These are phyloP conservation scores for Drosophila greeni DNA, from an alignment of 2,888 invertebrate species.

Conservation along the genomic window DNA sequence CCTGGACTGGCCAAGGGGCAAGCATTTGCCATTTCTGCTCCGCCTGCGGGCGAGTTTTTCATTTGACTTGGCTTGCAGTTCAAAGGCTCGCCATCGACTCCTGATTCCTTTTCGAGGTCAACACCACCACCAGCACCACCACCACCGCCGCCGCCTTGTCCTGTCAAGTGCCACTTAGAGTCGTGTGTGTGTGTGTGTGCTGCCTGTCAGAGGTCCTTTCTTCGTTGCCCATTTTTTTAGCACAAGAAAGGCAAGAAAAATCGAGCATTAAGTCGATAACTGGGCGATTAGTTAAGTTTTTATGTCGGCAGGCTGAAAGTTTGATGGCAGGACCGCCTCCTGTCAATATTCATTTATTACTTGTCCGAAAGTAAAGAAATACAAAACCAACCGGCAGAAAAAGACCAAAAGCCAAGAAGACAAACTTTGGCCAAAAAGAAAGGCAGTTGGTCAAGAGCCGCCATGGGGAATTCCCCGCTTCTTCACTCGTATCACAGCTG, in stretches of 20 bases:
- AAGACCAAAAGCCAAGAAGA: constrained; percentile 14
- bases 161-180: constrained; percentile 61
- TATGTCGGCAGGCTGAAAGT: constrained; percentile 61
- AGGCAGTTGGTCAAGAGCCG: constrained; percentile 3
- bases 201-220: constrained; percentile 66
- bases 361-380: constrained; percentile 50
- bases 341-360: constrained; percentile 73
- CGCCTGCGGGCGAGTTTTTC: constrained; percentile 61
- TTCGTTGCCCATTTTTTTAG: constrained; percentile 29
- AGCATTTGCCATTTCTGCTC: constrained; percentile 67
- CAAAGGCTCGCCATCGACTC: constrained; percentile 55
- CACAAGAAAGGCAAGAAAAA: constrained; percentile 50
- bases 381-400: constrained; percentile 38
- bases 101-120: constrained; percentile 60
- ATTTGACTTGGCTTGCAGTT: constrained; percentile 75
- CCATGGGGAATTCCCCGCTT: constrained; percentile 1
- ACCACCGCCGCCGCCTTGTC: constrained; percentile 42
- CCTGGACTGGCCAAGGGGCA: constrained; percentile 39
- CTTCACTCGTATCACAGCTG: neutral
- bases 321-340: constrained; percentile 46
- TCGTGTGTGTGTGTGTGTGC: constrained; percentile 40
- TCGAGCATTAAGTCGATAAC: constrained; percentile 72
- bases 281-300: constrained; percentile 69
- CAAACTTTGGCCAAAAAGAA: constrained; percentile 33
- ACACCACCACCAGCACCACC: constrained; percentile 30